phyloP scores from a whole-genome alignment of 1,140 invertebrate species.

The Neodiprion lecontei region DNA sequence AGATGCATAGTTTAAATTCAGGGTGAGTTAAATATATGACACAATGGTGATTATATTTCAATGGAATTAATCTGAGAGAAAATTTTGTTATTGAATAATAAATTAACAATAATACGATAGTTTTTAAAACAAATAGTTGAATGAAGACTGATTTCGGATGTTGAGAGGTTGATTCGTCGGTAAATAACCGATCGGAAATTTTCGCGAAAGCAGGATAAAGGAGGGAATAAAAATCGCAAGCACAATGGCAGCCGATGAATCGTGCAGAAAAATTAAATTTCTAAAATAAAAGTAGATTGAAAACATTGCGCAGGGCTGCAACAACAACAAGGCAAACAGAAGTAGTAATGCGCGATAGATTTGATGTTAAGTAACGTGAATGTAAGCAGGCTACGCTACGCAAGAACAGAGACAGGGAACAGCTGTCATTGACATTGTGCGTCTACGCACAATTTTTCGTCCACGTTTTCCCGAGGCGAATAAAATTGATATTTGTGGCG shows the following conservation, averaged over 20 bases:
- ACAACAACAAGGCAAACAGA: not conserved
- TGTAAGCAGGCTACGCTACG: not conserved
- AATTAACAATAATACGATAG: not conserved
- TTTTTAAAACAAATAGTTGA: not conserved
- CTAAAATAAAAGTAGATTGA: not conserved
- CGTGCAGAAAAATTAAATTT: not conserved
- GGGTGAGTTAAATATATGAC: too few species aligned
- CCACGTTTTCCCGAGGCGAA: conserved; percentile 10
- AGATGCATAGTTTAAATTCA: too few species aligned
- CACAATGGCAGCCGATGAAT: not conserved
- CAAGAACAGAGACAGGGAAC: conserved; percentile 24
- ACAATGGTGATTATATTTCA: too few species aligned
- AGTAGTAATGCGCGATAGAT: not conserved
- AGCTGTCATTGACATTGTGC: conserved; percentile 57
- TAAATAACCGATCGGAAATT: too few species aligned
- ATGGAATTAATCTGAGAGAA: not conserved
- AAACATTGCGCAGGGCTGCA: not conserved
- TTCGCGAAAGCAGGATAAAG: too few species aligned
- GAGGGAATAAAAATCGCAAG: too few species aligned
- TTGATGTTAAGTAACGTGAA: too few species aligned
- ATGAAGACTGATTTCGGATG: not conserved
- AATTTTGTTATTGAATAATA: not conserved
- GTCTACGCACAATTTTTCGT: conserved; percentile 25
- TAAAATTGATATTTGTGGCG: conserved; percentile 1
- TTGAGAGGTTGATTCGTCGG: not conserved